Conservation (phyloP, 1,140 invertebrate genomes). For the Ridgeia piscesae region DNA sequence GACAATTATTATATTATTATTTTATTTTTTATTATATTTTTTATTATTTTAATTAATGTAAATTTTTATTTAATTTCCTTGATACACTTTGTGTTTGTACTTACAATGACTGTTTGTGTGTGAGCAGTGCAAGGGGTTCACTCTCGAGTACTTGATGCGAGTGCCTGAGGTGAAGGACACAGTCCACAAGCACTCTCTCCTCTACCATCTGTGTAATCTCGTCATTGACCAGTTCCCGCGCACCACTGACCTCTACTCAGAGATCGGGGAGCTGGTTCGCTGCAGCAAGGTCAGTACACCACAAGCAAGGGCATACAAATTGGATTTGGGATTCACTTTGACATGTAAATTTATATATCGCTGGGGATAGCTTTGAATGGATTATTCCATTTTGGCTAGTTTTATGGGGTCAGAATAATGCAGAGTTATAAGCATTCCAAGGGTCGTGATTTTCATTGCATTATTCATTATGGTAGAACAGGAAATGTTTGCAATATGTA, state of each 20-base stretch:
- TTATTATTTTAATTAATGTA: too few relatives aligned
- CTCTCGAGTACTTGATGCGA: conserved; percentile 95
- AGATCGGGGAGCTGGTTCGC: conserved; percentile 69
- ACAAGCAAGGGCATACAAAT: background rate
- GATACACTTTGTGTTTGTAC: conserved; percentile 16
- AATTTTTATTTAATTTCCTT: background rate
- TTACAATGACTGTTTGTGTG: background rate
- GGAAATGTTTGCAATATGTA: background rate
- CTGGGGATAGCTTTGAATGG: background rate
- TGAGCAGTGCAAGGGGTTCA: conserved; percentile 87
- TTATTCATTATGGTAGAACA: background rate
- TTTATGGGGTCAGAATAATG: background rate
- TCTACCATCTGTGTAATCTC: conserved; percentile 96
- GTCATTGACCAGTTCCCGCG: conserved; percentile 96
- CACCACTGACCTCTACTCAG: conserved; percentile 91
- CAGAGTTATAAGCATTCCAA: too few relatives aligned
- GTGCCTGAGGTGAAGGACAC: conserved; percentile 99
- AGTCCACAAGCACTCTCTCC: conserved; percentile 94
- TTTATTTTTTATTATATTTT: too few relatives aligned
- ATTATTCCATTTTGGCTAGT: background rate
- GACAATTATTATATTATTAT: too few relatives aligned
- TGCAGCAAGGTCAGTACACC: conserved; percentile 68
- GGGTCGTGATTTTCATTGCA: background rate
- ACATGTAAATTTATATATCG: background rate
- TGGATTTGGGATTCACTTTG: background rate